Conservation (phyloP, 2,113 vertebrate species). For the Leucosticte australis region DNA sequence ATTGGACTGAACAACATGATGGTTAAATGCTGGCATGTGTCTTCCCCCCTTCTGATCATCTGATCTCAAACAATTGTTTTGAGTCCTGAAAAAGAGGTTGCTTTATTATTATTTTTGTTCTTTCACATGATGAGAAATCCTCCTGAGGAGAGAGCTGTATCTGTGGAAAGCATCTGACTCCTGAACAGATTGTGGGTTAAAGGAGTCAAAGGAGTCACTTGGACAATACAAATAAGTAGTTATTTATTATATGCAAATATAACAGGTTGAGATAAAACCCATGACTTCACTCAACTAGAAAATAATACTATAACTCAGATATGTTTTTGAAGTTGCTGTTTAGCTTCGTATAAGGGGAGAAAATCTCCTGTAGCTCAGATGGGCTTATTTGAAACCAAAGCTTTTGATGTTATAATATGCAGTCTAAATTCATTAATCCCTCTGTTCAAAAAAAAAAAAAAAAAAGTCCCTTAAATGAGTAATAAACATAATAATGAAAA, state of each 20-base stretch:
- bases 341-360: slow-evolving; percentile 46
- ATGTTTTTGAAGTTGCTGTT: slow-evolving; percentile 63
- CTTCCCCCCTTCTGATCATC: background rate
- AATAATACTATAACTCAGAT: slow-evolving; percentile 53
- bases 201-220: background rate
- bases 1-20: background rate
- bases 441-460: slow-evolving; percentile 25
- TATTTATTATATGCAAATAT: slow-evolving; percentile 63
- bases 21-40: background rate
- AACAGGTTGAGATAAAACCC: slow-evolving; percentile 42
- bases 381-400: slow-evolving; percentile 59
- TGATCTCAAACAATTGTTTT: background rate
- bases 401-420: slow-evolving; percentile 71
- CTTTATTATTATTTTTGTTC: background rate
- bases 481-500: slow-evolving; percentile 73
- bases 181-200: slow-evolving; percentile 27
- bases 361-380: slow-evolving; percentile 64
- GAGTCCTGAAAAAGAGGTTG: background rate
- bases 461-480: slow-evolving; percentile 57
- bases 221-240: slow-evolving; percentile 45
- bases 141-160: slow-evolving; percentile 2
- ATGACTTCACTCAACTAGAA: slow-evolving; percentile 55
- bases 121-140: slow-evolving; percentile 16
- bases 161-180: slow-evolving; percentile 44
- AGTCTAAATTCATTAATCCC: slow-evolving; percentile 67